Evolutionary conservation across 2,113 vertebrate species (phyloP).

Genomic region (Halcyon senegalensis): DNA sequence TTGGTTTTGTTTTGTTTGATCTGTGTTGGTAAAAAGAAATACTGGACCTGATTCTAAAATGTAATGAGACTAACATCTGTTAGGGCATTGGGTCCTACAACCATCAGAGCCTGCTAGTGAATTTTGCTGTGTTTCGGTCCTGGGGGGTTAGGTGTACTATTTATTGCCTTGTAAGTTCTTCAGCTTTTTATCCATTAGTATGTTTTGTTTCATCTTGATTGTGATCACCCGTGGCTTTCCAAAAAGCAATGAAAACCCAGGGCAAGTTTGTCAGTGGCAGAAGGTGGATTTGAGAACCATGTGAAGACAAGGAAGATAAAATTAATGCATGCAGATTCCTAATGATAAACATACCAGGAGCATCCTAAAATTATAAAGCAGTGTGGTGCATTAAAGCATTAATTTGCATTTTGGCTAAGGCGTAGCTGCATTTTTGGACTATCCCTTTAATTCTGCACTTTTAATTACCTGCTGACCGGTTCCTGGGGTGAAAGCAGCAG

Average conservation of each 20-base stretch:
- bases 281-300: background rate
- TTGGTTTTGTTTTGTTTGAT: background rate
- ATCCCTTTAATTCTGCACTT: conserved; percentile 43
- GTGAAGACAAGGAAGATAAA: background rate
- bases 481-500: conserved; percentile 32
- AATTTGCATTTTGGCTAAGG: conserved; percentile 44
- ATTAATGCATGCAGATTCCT: background rate
- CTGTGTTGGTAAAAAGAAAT: background rate
- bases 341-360: conserved; percentile 12
- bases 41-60: background rate
- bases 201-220: background rate
- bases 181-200: background rate
- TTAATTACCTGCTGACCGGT: conserved; percentile 43
- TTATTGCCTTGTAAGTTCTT: background rate
- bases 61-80: background rate
- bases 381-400: background rate
- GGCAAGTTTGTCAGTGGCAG: background rate
- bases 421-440: conserved; percentile 29
- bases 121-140: background rate
- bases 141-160: background rate
- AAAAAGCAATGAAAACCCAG: background rate
- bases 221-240: background rate
- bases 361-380: conserved; percentile 52
- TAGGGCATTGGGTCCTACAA: background rate
- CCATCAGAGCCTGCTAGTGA: background rate